phyloP scores from a whole-genome alignment of 23 tunicate genomes.

The Styela plicata region DNA sequence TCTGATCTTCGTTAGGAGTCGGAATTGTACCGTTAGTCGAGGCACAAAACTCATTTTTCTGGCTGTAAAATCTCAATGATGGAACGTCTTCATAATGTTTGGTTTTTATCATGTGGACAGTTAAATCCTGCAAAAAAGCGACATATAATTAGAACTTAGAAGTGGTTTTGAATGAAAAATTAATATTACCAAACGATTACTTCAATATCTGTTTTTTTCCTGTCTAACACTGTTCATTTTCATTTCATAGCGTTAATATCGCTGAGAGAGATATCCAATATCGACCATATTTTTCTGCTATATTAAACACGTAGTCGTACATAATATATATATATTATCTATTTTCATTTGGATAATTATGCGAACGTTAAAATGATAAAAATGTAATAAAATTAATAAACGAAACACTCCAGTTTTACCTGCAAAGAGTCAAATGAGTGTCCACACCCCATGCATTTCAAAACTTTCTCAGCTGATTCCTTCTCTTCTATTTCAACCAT shows the following conservation, averaged over 20 bases:
- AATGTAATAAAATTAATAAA: too few relatives aligned
- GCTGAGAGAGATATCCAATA: too few relatives aligned
- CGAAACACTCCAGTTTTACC: too few relatives aligned
- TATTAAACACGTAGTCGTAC: too few relatives aligned
- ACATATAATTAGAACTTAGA: neutral
- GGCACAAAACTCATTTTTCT: slow-evolving; percentile 21
- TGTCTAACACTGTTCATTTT: too few relatives aligned
- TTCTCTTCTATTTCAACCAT: slow-evolving; percentile 48
- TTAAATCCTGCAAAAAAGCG: slow-evolving; percentile 62
- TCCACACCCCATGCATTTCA: slow-evolving; percentile 90
- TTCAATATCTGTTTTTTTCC: too few relatives aligned
- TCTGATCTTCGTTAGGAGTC: neutral
- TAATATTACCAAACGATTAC: neutral
- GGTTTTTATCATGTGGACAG: slow-evolving; percentile 96
- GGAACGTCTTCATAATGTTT: slow-evolving; percentile 95
- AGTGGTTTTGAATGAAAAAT: neutral
- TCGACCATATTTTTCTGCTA: too few relatives aligned
- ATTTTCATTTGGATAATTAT: too few relatives aligned
- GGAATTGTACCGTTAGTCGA: neutral
- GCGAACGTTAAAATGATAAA: too few relatives aligned
- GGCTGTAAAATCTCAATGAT: slow-evolving; percentile 75
- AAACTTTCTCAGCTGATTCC: slow-evolving; percentile 66
- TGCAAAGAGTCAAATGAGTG: slow-evolving; percentile 86
- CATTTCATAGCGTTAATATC: too few relatives aligned
- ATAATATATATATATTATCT: too few relatives aligned